Evolutionary conservation across 2,113 vertebrate genomes (phyloP).

Genomic region (Oncorhynchus gorbuscha): DNA sequence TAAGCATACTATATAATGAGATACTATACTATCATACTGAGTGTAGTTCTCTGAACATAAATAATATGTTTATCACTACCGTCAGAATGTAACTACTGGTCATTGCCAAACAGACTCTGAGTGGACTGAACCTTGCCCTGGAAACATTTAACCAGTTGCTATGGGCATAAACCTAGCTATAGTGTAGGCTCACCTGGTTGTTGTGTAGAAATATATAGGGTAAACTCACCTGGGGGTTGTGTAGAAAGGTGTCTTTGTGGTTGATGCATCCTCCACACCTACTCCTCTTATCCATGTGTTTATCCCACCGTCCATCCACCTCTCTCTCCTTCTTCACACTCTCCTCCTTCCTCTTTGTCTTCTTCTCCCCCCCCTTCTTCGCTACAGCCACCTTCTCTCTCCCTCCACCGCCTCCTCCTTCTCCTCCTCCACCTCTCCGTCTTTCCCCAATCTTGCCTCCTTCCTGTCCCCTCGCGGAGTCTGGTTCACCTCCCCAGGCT

Average conservation of each 20-base stretch:
- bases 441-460: slow-evolving; percentile 60
- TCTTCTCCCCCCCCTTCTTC: slow-evolving; percentile 14
- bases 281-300: slow-evolving; percentile 67
- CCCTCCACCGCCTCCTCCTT: slow-evolving; percentile 14
- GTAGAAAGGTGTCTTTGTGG: slow-evolving; percentile 77
- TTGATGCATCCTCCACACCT: slow-evolving; percentile 82
- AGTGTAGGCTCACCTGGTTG: too few species aligned
- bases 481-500: slow-evolving; percentile 14
- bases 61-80: neutral
- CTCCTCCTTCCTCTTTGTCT: slow-evolving; percentile 15
- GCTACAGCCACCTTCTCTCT: slow-evolving; percentile 10
- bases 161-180: neutral
- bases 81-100: too few species aligned
- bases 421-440: slow-evolving; percentile 7
- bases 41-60: too few species aligned
- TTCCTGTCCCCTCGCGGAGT: slow-evolving; percentile 50
- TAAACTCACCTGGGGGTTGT: slow-evolving; percentile 78
- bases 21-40: too few species aligned
- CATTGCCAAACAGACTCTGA: too few species aligned
- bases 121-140: too few species aligned
- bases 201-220: neutral
- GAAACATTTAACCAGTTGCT: neutral
- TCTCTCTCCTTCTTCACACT: slow-evolving; percentile 5
- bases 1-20: too few species aligned
- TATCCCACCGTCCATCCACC: slow-evolving; percentile 39